Base-by-base conservation (phyloP, 1,140 invertebrate genomes). In the Heliconius hewitsoni region DNA sequence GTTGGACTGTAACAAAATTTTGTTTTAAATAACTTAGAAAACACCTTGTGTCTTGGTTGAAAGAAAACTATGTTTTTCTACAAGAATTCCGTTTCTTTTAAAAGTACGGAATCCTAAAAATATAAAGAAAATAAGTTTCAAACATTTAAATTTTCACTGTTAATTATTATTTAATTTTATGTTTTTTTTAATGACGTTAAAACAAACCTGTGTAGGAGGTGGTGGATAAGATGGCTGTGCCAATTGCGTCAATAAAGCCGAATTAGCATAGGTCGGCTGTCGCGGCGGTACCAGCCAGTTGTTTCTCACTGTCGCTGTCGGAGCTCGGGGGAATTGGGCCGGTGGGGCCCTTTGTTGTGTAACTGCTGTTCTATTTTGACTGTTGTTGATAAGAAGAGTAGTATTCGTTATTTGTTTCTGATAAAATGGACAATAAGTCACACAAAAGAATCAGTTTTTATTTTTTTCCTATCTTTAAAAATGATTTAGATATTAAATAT, bases 141-240 rank as follows among this genome's bases (percentile, higher is more conserved):
- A 46, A 46, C 42, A 46, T 46, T 46, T 46, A 13, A 46, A 46
- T 46, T 46, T 46, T 46, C 4, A 46, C 42, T 46, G 42, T 46
- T 37, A 6, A 37, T 4, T 37, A 8, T 34, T 34, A 6, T 34
- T 34, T 8, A 37, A 8, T 6, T 37, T 6, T 37, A 37, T 6
- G 34, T 34, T 34, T 4, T 34, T 37, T 30, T 30, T 30, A 30
- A 30, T 30, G 30, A 23, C 8, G 8, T 9, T n/a, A 30, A 30
- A 23, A 95, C 93, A 77, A 89, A 95, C 95, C 83, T 96, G 93
- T 6, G 96, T 96, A 71, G 96, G 96, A 1, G 97, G 93, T 79
- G 97, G 97, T 1, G 97, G 91, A 71, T 92, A 90, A 0, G 91
- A 92, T 2, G 91, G 91, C 79, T 94, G 93, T 1, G 91, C 90